Conservation (phyloP, 2,113 vertebrate species). For the Ophiodon elongatus region DNA sequence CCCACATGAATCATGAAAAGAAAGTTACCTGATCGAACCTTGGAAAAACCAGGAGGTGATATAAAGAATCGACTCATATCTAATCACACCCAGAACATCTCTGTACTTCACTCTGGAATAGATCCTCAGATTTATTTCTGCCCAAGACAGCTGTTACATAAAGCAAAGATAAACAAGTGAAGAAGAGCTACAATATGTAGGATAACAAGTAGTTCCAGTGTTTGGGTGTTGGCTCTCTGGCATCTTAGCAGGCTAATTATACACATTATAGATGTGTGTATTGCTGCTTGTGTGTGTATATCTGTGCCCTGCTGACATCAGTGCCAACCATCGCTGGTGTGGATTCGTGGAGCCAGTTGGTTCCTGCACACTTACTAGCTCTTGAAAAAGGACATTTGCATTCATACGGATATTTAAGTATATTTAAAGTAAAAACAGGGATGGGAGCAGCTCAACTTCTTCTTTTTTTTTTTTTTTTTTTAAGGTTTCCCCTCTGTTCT, state of each 20-base stretch:
- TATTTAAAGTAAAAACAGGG: neutral
- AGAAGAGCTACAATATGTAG: constrained; percentile 27
- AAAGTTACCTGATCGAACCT: constrained; percentile 9
- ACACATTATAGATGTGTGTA: constrained; percentile 16
- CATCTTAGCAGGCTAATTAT: constrained; percentile 50
- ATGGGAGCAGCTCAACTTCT: neutral
- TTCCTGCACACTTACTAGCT: neutral
- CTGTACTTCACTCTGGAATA: neutral
- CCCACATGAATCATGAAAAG: constrained; percentile 15
- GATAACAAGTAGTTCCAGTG: constrained; percentile 39
- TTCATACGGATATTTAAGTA: neutral
- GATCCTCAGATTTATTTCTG: constrained; percentile 8
- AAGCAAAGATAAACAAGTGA: constrained; percentile 43
- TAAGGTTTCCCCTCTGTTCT: too few relatives aligned
- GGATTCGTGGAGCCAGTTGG: neutral
- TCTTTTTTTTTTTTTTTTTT: too few relatives aligned
- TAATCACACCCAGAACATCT: constrained; percentile 9
- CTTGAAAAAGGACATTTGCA: neutral
- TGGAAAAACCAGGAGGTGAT: neutral
- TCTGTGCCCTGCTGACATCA: constrained; percentile 5
- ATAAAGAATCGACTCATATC: neutral
- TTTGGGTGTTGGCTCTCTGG: constrained; percentile 52
- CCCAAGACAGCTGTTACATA: constrained; percentile 7
- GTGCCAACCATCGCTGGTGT: neutral
- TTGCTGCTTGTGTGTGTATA: constrained; percentile 36